These are phyloP conservation scores for Odontesthes bonariensis DNA, from an alignment of 2,113 vertebrate genomes.

Conservation along the genomic window DNA sequence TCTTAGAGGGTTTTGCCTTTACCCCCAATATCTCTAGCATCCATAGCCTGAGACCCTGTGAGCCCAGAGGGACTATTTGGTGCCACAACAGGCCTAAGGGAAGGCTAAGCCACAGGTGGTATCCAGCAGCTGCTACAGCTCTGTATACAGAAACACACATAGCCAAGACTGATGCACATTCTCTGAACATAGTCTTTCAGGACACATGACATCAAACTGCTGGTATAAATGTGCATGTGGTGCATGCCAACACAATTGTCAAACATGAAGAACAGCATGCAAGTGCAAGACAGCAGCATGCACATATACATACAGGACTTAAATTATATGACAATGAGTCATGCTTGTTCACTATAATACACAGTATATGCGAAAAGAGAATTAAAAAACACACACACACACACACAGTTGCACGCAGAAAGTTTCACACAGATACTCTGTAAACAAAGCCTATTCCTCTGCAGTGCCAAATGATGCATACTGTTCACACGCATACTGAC, in stretches of 20 bases:
- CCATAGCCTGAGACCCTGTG: constrained; percentile 38
- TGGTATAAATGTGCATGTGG: constrained; percentile 23
- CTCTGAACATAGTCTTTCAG: constrained; percentile 29
- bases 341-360: too few species aligned
- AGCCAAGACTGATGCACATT: constrained; percentile 55
- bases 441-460: constrained; percentile 26
- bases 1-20: constrained; percentile 13
- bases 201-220: constrained; percentile 31
- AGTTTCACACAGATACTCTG: constrained; percentile 20
- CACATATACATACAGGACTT: constrained; percentile 1
- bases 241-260: constrained; percentile 44
- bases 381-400: constrained; percentile 19
- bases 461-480: constrained; percentile 35
- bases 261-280: constrained; percentile 24
- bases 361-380: too few species aligned
- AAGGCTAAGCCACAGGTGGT: constrained; percentile 73
- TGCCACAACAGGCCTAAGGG: constrained; percentile 66
- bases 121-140: constrained; percentile 75
- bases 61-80: constrained; percentile 70
- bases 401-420: constrained; percentile 23
- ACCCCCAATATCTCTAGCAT: constrained; percentile 40
- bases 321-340: not conserved
- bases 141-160: constrained; percentile 64
- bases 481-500: constrained; percentile 36
- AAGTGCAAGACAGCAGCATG: constrained; percentile 31